Conservation (phyloP, 2,888 invertebrate genomes). For the Leptinotarsa juncta region DNA sequence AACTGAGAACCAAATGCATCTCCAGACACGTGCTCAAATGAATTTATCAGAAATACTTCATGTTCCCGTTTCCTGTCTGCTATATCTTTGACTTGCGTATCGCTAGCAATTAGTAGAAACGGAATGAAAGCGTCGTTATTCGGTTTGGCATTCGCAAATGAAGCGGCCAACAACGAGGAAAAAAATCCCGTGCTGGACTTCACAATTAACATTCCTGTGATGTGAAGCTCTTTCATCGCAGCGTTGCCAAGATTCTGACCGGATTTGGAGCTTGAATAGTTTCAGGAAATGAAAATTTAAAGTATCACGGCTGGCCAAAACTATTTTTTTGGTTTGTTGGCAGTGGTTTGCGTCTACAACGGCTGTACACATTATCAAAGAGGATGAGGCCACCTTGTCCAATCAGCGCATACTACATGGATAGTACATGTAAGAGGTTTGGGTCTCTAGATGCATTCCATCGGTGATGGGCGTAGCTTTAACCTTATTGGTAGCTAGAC, state of each 20-base stretch:
- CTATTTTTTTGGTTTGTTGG: no score
- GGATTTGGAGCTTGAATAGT: background rate
- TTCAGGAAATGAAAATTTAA: no score
- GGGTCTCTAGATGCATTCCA: no score
- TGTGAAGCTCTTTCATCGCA: conserved; percentile 32
- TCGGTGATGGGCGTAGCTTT: no score
- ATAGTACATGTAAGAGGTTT: no score
- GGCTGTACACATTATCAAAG: no score
- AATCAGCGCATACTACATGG: no score
- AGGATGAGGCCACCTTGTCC: no score
- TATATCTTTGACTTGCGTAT: conserved; percentile 15
- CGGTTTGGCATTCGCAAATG: conserved; percentile 34
- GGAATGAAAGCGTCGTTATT: conserved; percentile 27
- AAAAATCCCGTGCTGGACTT: conserved; percentile 14
- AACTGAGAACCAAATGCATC: background rate
- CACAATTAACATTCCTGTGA: conserved; percentile 42
- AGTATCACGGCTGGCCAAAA: no score
- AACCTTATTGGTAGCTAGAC: no score
- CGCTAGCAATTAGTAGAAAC: conserved; percentile 18
- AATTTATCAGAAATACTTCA: conserved; percentile 1
- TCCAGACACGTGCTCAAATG: conserved; percentile 13
- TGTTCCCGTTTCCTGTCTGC: conserved; percentile 6
- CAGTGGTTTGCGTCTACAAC: no score
- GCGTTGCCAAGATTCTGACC: conserved; percentile 12
- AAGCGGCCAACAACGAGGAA: conserved; percentile 29